Evolutionary conservation across 2,797 vertebrate species (phyloP), one percentile per base, ranked within the genome.

Genomic region (Phrynocephalus guinanensis): DNA sequence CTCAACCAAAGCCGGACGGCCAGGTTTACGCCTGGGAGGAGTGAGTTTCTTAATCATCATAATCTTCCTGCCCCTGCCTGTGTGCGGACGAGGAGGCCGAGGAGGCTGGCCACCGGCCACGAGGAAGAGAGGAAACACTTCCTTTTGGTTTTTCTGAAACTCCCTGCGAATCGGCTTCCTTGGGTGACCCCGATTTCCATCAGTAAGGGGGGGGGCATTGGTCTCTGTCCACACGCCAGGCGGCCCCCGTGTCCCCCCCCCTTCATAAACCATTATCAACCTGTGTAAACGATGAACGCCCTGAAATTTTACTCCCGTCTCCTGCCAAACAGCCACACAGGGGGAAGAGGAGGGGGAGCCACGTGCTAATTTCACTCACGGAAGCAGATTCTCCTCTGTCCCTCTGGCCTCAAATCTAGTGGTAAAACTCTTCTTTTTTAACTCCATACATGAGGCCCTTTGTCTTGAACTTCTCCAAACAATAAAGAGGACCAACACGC

Each of bases 101-200:
- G 68, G 10, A 28, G 11, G 70, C 10, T 3, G 3, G 16, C 15
- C 30, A 20, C 28, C 38, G 5, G 60, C 18, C 15, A 18, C 2
- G 18, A 20, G 60, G 13, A 18, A 20, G 60, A 20, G 60, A 63
- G 60, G 18, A 50, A 70, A 24, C 38, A 63, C 8, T 78, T 85
- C 48, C 48, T 33, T 71, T 56, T 18, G n/a, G 10, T 10, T 85
- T 16, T 56, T 48, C 44, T 67, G 71, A 68, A 44, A 85, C 10
- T 56, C 5, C 66, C 11, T 3, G 10, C 0, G 33, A 38, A 67
- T 38, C 60, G 24, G 24, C 56, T 75, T 79, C 70, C 22, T 6
- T 80, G 38, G 70, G 71, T 75, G 71, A 87, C 50, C 79, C 71
- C 71, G 15, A 72, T 48, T 88, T 67, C 44, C 38, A 44, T 6